phyloP scores from a whole-genome alignment of 1,140 invertebrate species.

The Zaprionus africanus region DNA sequence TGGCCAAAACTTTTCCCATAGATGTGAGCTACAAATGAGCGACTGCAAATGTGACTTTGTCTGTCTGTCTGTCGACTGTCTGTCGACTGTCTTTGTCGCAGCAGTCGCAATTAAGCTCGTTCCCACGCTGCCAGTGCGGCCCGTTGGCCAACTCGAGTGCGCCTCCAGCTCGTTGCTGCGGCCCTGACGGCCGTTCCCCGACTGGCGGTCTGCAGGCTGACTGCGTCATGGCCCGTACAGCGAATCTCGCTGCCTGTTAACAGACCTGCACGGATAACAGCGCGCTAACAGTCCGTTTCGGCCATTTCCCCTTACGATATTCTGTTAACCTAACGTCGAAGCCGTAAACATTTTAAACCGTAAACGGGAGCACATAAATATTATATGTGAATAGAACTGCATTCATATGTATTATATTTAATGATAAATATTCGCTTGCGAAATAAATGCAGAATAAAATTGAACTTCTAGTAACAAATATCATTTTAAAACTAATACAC shows the following conservation, averaged over 20 bases:
- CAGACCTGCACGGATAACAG: constrained; percentile 25
- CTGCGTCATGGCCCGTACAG: background rate
- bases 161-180: constrained; percentile 45
- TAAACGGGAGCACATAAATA: no score
- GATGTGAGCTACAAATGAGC: constrained; percentile 66
- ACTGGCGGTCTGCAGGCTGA: constrained; percentile 31
- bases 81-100: constrained; percentile 12
- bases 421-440: no score
- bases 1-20: constrained; percentile 77
- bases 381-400: no score
- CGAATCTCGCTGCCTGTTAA: background rate
- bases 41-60: constrained; percentile 46
- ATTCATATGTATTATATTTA: no score
- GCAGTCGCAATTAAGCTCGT: constrained; percentile 15
- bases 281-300: constrained; percentile 25
- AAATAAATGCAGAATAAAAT: no score
- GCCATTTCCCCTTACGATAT: constrained; percentile 75
- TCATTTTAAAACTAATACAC: no score
- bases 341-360: no score
- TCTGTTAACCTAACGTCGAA: constrained; percentile 46
- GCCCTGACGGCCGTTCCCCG: constrained; percentile 51
- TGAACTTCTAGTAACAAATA: no score
- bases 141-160: constrained; percentile 22
- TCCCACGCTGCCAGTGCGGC: background rate
- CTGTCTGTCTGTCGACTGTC: constrained; percentile 14